Percentiles rank a stretch among this genome's conserved stretches.
Conservation (phyloP, 2,113 vertebrate species). For the Lathamus discolor region DNA sequence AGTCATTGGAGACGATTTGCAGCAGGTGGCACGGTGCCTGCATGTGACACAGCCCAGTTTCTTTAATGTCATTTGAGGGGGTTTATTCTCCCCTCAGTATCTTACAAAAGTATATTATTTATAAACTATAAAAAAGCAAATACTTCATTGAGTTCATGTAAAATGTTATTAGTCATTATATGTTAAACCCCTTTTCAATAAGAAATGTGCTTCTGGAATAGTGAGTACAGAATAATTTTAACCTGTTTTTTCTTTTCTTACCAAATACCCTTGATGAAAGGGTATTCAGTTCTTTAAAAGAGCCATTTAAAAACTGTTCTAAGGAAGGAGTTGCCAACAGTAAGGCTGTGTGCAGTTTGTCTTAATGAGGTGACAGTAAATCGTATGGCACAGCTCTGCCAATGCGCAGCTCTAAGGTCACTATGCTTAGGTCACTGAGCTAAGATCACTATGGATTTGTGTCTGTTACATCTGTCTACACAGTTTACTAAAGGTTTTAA, state of each 20-base stretch:
- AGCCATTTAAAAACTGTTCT: not conserved
- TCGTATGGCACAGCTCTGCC: not conserved
- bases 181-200: not conserved
- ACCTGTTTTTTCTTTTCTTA: not conserved
- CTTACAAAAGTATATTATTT: not conserved
- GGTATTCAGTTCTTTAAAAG: not conserved
- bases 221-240: not conserved
- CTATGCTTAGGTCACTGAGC: not conserved
- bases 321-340: not conserved
- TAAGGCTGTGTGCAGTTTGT: not conserved
- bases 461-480: not conserved
- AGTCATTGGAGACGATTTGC: not conserved
- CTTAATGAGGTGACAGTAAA: not conserved
- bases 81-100: not conserved
- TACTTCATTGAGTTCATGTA: not conserved
- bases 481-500: not conserved
- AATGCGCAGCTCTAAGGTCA: not conserved
- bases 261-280: not conserved
- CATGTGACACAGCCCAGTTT: not conserved
- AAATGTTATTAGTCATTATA: not conserved
- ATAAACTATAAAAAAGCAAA: not conserved
- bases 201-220: not conserved
- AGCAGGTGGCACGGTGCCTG: constrained; percentile 19
- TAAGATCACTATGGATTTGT: not conserved
- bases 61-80: not conserved